A percentile compares a stretch with the other conserved stretches of the same genome.
Evolutionary conservation across 2,113 vertebrate genomes (phyloP).

Genomic region (Antennarius striatus): DNA sequence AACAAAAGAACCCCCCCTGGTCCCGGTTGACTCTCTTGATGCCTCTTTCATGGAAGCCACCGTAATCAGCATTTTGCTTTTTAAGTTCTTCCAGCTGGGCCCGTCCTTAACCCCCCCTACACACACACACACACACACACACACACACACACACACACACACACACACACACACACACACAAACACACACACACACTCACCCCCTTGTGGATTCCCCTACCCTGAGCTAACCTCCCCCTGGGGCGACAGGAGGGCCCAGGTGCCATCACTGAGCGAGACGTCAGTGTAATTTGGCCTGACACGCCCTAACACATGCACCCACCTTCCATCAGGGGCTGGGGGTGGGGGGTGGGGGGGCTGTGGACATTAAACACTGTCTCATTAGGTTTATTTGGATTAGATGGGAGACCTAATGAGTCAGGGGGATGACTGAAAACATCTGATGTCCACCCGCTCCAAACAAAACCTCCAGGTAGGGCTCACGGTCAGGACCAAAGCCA

Average conservation of each 20-base stretch:
- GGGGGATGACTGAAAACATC: constrained; percentile 76
- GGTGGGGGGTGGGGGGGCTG: constrained; percentile 54
- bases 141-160: no score
- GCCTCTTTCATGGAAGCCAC: constrained; percentile 52
- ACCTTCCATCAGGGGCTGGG: constrained; percentile 50
- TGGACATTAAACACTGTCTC: constrained; percentile 85
- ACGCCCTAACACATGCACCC: constrained; percentile 77
- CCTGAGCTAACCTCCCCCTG: constrained; percentile 71
- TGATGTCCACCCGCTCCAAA: constrained; percentile 76
- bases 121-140: no score
- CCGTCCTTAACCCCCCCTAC: constrained; percentile 70
- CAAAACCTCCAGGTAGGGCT: constrained; percentile 71
- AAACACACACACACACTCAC: no score
- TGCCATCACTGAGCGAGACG: constrained; percentile 79
- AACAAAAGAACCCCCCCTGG: constrained; percentile 71
- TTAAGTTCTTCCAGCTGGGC: constrained; percentile 86
- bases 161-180: no score
- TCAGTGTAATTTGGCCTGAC: constrained; percentile 83
- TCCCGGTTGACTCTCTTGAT: constrained; percentile 47
- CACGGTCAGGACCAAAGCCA: constrained; percentile 80
- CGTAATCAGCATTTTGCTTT: constrained; percentile 77
- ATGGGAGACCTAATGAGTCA: constrained; percentile 74
- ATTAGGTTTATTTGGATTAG: constrained; percentile 81
- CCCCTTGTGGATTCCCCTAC: constrained; percentile 75
- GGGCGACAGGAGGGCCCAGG: constrained; percentile 85